Evolutionary conservation across 2,888 invertebrate genomes (phyloP).

Genomic region (Platycheirus rosarum): DNA sequence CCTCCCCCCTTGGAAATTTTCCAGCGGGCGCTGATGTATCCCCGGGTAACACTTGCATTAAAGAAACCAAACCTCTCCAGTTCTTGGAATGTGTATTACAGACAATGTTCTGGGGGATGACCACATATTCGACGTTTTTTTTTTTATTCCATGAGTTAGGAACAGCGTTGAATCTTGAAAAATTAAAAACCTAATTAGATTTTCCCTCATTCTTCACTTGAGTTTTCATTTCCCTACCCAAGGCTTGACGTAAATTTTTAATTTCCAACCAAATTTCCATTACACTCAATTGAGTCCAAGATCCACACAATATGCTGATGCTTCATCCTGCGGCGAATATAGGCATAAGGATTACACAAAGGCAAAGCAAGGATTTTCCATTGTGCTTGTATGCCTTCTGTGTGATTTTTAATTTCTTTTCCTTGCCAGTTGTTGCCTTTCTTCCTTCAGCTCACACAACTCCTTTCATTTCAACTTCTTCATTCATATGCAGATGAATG

Average conservation of each 20-base stretch:
- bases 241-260: conserved; percentile 56
- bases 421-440: conserved; percentile 30
- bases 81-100: too few species aligned
- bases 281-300: conserved; percentile 61
- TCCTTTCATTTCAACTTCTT: conserved; percentile 51
- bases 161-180: too few species aligned
- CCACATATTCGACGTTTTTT: too few species aligned
- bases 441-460: conserved; percentile 24
- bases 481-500: conserved; percentile 73
- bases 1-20: too few species aligned
- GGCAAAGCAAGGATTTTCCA: conserved; percentile 56
- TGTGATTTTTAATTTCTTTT: conserved; percentile 61
- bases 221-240: background rate
- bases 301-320: conserved; percentile 26
- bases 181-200: too few species aligned
- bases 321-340: conserved; percentile 5
- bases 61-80: too few species aligned
- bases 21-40: too few species aligned
- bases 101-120: too few species aligned
- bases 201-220: too few species aligned
- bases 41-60: too few species aligned
- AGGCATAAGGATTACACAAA: conserved; percentile 45
- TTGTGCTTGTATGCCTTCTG: conserved; percentile 16
- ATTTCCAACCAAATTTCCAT: conserved; percentile 67
- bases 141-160: too few species aligned